Evolutionary conservation across 2,888 invertebrate genomes (phyloP).

Genomic region (Sinhomidia bicolor): DNA sequence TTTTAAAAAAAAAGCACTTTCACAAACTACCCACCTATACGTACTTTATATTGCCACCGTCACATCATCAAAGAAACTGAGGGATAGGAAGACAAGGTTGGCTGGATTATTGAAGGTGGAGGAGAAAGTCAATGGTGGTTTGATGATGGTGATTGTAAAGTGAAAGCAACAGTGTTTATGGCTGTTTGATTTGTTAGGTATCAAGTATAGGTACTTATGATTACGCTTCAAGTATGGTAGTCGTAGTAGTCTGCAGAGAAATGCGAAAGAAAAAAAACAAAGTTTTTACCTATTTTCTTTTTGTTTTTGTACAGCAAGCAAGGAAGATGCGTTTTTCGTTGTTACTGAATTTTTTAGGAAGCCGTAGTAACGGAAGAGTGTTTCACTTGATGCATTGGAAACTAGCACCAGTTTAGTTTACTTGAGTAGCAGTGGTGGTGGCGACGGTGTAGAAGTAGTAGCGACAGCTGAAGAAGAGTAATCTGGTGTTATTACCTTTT

Average conservation of each 20-base stretch:
- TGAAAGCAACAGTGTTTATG: slow-evolving; percentile 31
- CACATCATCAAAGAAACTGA: background rate
- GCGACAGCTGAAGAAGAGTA: background rate
- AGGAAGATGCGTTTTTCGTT: background rate
- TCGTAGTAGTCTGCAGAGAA: background rate
- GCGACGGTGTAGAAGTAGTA: too few relatives aligned
- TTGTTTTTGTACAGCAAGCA: background rate
- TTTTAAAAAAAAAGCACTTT: slow-evolving; percentile 33
- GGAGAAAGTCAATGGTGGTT: slow-evolving; percentile 22
- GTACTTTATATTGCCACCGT: background rate
- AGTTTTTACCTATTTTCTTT: background rate
- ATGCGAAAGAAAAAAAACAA: background rate
- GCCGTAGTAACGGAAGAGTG: background rate
- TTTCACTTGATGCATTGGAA: background rate
- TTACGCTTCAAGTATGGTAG: background rate
- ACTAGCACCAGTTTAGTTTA: too few relatives aligned
- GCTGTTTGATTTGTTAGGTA: background rate
- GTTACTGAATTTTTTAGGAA: background rate
- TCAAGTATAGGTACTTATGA: background rate
- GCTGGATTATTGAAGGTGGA: too few relatives aligned
- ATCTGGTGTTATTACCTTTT: slow-evolving; percentile 49
- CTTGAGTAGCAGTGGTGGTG: too few relatives aligned
- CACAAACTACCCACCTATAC: background rate
- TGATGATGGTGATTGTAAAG: slow-evolving; percentile 30
- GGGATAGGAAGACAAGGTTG: background rate